Base-by-base conservation (phyloP, 1,140 invertebrate genomes). In the Drosophila albomicans region DNA sequence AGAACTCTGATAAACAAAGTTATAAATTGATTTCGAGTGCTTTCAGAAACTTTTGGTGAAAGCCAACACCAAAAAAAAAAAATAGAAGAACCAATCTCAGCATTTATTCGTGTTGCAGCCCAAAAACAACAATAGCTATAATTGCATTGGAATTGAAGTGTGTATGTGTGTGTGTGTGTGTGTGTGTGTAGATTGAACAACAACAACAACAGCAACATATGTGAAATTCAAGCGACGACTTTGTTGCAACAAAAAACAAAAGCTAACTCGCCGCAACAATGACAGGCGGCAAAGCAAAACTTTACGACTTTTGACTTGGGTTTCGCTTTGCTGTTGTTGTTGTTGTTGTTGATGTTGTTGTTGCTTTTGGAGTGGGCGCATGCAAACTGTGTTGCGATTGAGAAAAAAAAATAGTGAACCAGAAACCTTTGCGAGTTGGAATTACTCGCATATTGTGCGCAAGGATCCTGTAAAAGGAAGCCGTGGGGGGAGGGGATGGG, bases 1-100 rank as follows among this genome's bases (percentile, higher is more conserved):
- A 16, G 25, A 58, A 61, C 56, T 68, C 38, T 51, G 41, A 61
- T 68, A 68, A 74, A 74, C 65, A 74, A 56, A 74, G 71, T 68
- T 74, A 48, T 61, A 74, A 74, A 74, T 74, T 74, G 71, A 74
- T 56, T 74, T 74, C 57, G 65, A 74, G 71, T 38, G 65, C 48
- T 61, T 59, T 61, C n/a, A 41, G 11, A 51, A 73, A 67, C 7
- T 68, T 62, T n/a, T 15, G 7, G 16, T 32, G 20, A 46, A 58
- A 41, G 28, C 46, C 30, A 49, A 10, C 15, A 41, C 35, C 28
- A 51, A 2, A 20, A 51, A 59, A 38, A 2, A 49, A n/a, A 38
- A n/a, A 38, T 38, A 38, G 20, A 38, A 48, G 28, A 58, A 20
- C 41, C 41, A 72, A 67, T 67, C 41, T 41, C n/a, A 59, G 52